phyloP scores from a whole-genome alignment of 2,888 invertebrate species.

The Ptychoptera albimana region DNA sequence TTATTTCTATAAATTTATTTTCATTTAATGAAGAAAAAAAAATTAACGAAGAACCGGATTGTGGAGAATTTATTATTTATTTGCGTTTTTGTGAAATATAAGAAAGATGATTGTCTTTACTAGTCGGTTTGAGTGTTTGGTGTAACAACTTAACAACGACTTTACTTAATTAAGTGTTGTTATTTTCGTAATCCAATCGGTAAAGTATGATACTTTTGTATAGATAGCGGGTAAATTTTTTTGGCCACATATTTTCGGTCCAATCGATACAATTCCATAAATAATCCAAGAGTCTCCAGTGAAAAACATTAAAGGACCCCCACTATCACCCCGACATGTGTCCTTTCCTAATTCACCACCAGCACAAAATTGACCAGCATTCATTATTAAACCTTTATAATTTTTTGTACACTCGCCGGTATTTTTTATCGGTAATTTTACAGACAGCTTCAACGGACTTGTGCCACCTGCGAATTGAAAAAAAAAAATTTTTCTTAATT shows the following conservation, averaged over 20 bases:
- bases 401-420: conserved; percentile 31
- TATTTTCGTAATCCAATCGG: conserved; percentile 34
- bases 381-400: conserved; percentile 32
- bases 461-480: background rate
- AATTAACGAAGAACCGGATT: no score
- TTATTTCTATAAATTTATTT: no score
- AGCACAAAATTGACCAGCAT: conserved; percentile 40
- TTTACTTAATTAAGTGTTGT: background rate
- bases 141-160: background rate
- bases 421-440: conserved; percentile 33
- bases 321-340: conserved; percentile 51
- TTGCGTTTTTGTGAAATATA: no score
- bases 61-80: no score
- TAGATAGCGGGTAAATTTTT: conserved; percentile 43
- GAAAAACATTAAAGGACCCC: conserved; percentile 53
- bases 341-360: conserved; percentile 44
- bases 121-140: no score
- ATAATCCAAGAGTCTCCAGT: conserved; percentile 29
- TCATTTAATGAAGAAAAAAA: no score
- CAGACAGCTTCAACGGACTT: conserved; percentile 37
- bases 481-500: background rate
- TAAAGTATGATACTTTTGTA: conserved; percentile 36
- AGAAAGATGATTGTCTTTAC: no score
- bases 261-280: conserved; percentile 43
- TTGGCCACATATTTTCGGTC: conserved; percentile 36